Base-by-base conservation (phyloP, 2,113 vertebrate genomes). In the Macrotus californicus region DNA sequence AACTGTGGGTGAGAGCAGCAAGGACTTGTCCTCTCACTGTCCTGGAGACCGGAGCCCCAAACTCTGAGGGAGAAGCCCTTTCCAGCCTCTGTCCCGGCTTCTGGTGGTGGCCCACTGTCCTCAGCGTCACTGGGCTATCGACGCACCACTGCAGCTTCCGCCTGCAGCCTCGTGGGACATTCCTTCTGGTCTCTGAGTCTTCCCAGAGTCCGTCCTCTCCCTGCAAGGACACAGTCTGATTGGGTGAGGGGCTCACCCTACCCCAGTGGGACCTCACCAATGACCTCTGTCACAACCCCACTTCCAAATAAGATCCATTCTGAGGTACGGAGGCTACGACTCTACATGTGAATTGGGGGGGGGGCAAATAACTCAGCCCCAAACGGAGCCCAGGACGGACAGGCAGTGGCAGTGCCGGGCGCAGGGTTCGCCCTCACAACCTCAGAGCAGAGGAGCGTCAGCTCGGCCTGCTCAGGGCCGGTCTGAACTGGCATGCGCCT, bases 71-170 rank as follows among this genome's bases (percentile, higher is more conserved):
- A 16, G 18, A 22, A 48, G 36, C 56, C 0, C n/a, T 16, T 4
- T 24, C 34, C 26, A 1, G 46, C 64, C 64, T 18, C 22, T 26
- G 29, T 26, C 87, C 88, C 46, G 2, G n/a, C 7, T 3, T 22
- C n/a, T 2, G 56, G 24, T 0, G n/a, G 18, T 1, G 29, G 19
- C 2, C 2, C 13, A 0, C 26, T 0, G 5, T 34, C 61, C 46
- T 21, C 13, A 1, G 3, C 5, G 0, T 52, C 61, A 6, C 13
- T 5, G 6, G 26, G 43, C 34, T 29, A 2, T 15, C 0, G 2
- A 39, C 3, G 0, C 56, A 1, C 13, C 61, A 10, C 13, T 18
- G n/a, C 3, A 0, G 31, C 56, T 54, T 61, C 54, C 1, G 3
- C n/a, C 43, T 19, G 21, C 4, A 0, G 22, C 56, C 34, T 41